Evolutionary conservation across 2,797 vertebrate genomes (phyloP).

Genomic region (Pantherophis vulpinus): DNA sequence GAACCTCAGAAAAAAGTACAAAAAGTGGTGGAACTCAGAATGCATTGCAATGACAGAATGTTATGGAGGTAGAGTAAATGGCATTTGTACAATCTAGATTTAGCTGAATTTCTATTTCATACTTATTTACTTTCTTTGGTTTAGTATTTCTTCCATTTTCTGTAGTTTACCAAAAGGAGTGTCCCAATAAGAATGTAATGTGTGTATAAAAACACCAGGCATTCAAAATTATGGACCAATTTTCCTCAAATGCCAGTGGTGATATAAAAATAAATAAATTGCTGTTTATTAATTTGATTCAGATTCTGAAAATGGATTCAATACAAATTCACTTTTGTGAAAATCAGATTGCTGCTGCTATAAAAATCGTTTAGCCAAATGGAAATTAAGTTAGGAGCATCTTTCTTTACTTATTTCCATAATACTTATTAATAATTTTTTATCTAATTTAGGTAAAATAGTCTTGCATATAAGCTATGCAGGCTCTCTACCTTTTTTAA

Average conservation of each 20-base stretch:
- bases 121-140: background rate
- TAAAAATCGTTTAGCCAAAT: background rate
- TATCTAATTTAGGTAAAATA: background rate
- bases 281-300: background rate
- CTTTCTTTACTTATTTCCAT: background rate
- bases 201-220: background rate
- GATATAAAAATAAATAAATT: background rate
- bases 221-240: background rate
- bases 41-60: background rate
- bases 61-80: background rate
- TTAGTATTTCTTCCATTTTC: background rate
- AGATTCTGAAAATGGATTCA: background rate
- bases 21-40: background rate
- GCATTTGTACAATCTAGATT: background rate
- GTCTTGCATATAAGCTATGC: background rate
- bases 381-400: background rate
- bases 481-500: background rate
- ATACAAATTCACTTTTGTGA: background rate
- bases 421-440: background rate
- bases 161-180: background rate
- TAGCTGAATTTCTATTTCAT: background rate
- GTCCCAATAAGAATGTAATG: background rate
- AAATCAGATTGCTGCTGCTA: background rate
- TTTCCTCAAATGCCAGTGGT: background rate
- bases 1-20: background rate